phyloP scores from a whole-genome alignment of 2,113 vertebrate genomes.

The Caretta caretta region DNA sequence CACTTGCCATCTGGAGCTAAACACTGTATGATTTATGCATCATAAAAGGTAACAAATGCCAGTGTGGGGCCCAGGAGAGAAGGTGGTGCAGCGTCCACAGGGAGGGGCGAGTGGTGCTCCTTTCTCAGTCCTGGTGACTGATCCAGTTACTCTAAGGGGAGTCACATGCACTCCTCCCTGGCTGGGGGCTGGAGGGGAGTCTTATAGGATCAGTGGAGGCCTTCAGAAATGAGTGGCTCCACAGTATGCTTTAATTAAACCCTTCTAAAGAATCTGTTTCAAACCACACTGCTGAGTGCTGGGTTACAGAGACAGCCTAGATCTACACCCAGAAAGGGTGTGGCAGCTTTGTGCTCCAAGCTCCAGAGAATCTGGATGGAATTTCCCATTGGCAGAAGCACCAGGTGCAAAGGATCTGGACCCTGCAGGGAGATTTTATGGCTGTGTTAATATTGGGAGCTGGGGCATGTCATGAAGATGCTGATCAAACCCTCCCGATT shows the following conservation, averaged over 20 bases:
- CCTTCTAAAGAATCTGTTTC: not conserved
- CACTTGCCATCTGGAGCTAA: constrained; percentile 19
- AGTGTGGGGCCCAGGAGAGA: not conserved
- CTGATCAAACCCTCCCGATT: not conserved
- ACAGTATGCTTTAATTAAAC: not conserved
- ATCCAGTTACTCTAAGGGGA: not conserved
- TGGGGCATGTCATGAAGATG: not conserved
- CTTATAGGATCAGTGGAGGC: not conserved
- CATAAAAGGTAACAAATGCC: not conserved
- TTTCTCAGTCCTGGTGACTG: not conserved
- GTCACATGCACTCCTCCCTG: not conserved
- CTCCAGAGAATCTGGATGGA: fast-evolving
- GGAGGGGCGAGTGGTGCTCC: not conserved
- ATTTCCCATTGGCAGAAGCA: not conserved
- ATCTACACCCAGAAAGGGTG: fast-evolving
- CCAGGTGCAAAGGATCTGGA: fast-evolving
- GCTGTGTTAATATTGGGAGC: fast-evolving
- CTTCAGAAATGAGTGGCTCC: not conserved
- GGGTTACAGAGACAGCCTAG: not conserved
- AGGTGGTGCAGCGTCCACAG: not conserved
- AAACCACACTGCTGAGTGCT: not conserved
- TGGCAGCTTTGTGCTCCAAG: not conserved
- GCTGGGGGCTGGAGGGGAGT: not conserved
- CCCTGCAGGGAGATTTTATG: not conserved
- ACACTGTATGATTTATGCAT: not conserved